Conservation (phyloP, 2,797 vertebrate genomes). For the Apodemus agrarius region DNA sequence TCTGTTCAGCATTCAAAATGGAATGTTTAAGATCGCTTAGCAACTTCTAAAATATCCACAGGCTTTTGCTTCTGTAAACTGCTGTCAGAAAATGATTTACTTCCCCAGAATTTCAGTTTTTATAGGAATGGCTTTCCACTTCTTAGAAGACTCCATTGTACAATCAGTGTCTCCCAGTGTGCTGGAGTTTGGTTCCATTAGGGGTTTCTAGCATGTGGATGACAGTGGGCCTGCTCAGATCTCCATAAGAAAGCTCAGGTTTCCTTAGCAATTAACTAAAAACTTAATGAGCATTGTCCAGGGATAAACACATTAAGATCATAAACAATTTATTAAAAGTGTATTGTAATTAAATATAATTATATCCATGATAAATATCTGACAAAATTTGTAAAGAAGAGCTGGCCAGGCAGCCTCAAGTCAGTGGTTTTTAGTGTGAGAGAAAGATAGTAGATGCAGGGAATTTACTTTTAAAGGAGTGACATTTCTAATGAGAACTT, state of each 20-base stretch:
- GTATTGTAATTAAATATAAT: constrained; percentile 38
- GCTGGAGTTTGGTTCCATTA: background rate
- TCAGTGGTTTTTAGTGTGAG: fast-evolving
- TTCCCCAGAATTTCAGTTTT: background rate
- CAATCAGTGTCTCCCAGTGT: background rate
- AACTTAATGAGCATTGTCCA: background rate
- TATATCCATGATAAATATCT: background rate
- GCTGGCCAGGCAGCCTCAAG: background rate
- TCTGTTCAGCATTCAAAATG: background rate
- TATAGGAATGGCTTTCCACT: background rate
- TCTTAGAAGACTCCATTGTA: background rate
- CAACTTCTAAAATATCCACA: background rate
- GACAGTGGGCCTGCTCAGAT: background rate
- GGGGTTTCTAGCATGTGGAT: fast-evolving
- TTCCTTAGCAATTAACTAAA: background rate
- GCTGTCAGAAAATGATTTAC: background rate
- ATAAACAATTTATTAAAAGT: constrained; percentile 48
- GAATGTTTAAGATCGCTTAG: background rate
- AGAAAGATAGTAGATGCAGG: fast-evolving
- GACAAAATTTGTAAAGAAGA: background rate
- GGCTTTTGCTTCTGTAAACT: background rate
- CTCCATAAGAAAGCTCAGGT: background rate
- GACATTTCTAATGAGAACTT: background rate
- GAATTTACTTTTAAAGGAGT: constrained; percentile 1
- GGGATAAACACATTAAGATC: background rate